Evolutionary conservation across 2,888 invertebrate species (phyloP), one percentile per base, ranked within the genome.

Genomic region (Deilephila porcellus): DNA sequence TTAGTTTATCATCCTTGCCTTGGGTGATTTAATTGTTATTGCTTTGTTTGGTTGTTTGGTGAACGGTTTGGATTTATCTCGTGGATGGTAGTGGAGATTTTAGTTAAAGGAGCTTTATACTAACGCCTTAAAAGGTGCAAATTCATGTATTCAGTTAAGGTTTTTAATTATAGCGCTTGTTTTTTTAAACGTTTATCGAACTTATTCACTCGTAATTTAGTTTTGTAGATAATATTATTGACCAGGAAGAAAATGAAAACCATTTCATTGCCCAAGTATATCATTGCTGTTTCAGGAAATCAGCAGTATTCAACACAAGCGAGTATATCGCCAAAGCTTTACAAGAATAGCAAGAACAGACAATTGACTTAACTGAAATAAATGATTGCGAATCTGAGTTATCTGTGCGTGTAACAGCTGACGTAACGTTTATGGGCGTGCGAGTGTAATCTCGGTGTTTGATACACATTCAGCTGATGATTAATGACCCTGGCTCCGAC

Each of bases 401-500:
- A 82, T 82, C 81, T 82, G 76, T 82, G 81, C 77, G 79, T 81
- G 83, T 81, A 81, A 82, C 76, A 81, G 79, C 81, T 92, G 90
- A 90, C 86, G 90, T 86, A 92, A 92, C 86, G 80, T 87, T 88
- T 88, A 88, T 83, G 82, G 83, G 77, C 85, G 80, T 45, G 59
- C 29, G 52, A 67, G 67, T 71, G 82, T 89, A 91, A 90, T 92
- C 88, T 91, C 86, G 81, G 85, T 90, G 90, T 92, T 91, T 91
- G 90, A 91, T 90, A 90, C 88, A 82, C 83, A 87, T 86, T 88
- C 86, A 85, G 85, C 86, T 83, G 81, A 87, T 93, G 93, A 93
- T 93, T 91, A 90, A 93, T 92, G 88, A 85, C 85, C 82, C 76
- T 79, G 75, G 82, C 80, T 80, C 79, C 81, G 73, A 81, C 88